Conservation (phyloP, 2,797 vertebrate genomes). For the Chloroceryle amazona region DNA sequence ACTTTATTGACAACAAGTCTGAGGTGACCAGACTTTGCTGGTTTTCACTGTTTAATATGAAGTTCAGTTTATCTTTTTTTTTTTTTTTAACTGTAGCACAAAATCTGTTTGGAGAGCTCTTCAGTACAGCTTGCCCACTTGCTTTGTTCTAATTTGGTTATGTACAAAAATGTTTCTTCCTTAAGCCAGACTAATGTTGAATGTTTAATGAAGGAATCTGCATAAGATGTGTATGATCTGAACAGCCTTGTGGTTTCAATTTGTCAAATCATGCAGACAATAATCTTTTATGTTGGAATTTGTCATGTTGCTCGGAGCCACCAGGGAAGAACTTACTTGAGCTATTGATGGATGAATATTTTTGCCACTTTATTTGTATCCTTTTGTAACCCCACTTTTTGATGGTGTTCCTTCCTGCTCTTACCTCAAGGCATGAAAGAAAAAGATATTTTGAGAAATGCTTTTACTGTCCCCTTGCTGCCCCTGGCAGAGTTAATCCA, state of each 20-base stretch:
- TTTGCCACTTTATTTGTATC: constrained; percentile 48
- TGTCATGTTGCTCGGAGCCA: neutral
- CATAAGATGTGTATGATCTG: constrained; percentile 3
- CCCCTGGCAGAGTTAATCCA: constrained; percentile 53
- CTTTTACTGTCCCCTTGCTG: constrained; percentile 58
- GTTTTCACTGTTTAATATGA: neutral
- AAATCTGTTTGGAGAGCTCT: constrained; percentile 12
- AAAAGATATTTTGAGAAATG: constrained; percentile 68
- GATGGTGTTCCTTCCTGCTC: constrained; percentile 52
- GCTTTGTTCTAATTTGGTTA: constrained; percentile 46
- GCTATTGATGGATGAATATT: neutral
- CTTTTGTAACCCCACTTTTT: constrained; percentile 46
- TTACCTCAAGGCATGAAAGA: constrained; percentile 61
- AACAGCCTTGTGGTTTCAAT: neutral
- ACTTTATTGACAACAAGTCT: neutral
- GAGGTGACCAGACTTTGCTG: neutral
- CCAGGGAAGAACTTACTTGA: neutral
- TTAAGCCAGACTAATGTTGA: constrained; percentile 29
- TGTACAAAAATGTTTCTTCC: constrained; percentile 28
- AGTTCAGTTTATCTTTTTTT: neutral
- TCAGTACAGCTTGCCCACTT: constrained; percentile 18
- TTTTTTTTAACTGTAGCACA: neutral
- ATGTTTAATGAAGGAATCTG: constrained; percentile 51
- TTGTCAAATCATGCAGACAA: neutral
- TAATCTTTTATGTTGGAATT: constrained; percentile 15